These are phyloP conservation scores for Phrynosoma blainvillii DNA, from an alignment of 2,113 vertebrate species.

Conservation along the genomic window DNA sequence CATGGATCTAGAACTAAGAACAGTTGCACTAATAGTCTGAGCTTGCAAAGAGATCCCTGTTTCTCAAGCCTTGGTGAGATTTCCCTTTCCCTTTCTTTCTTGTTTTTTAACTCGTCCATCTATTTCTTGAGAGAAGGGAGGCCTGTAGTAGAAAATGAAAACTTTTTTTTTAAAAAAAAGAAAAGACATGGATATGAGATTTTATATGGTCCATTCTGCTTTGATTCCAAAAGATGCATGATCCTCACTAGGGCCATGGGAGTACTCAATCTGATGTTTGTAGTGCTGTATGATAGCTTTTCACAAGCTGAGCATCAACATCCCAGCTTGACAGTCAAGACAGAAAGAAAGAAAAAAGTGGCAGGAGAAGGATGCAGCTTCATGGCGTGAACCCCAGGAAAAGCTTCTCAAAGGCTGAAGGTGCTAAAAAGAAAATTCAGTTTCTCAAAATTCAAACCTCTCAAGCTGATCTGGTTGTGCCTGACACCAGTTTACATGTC, in stretches of 20 bases:
- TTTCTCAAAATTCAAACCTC: slow-evolving; percentile 24
- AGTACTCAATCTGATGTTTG: background rate
- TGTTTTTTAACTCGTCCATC: too few species aligned
- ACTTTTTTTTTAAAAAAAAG: too few species aligned
- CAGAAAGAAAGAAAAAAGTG: slow-evolving; percentile 54
- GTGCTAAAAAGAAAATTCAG: slow-evolving; percentile 17
- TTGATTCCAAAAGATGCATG: background rate
- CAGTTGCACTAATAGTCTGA: too few species aligned
- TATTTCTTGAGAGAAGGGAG: too few species aligned
- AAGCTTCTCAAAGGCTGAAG: slow-evolving; percentile 31
- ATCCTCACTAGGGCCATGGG: background rate
- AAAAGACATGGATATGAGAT: too few species aligned
- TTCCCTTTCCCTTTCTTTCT: too few species aligned
- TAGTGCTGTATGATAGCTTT: slow-evolving; percentile 39
- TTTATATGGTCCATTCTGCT: fast-evolving
- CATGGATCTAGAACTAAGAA: too few species aligned
- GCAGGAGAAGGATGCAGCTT: slow-evolving; percentile 14
- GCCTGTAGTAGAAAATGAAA: too few species aligned
- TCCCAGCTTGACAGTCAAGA: slow-evolving; percentile 35
- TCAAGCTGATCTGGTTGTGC: background rate
- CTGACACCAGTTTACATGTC: slow-evolving; percentile 24
- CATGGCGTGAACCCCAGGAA: slow-evolving; percentile 29
- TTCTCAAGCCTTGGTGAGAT: too few species aligned
- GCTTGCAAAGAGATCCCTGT: too few species aligned
- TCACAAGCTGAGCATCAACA: slow-evolving; percentile 38